Evolutionary conservation across 2,888 invertebrate species (phyloP).

Genomic region (Xylophagus ater): DNA sequence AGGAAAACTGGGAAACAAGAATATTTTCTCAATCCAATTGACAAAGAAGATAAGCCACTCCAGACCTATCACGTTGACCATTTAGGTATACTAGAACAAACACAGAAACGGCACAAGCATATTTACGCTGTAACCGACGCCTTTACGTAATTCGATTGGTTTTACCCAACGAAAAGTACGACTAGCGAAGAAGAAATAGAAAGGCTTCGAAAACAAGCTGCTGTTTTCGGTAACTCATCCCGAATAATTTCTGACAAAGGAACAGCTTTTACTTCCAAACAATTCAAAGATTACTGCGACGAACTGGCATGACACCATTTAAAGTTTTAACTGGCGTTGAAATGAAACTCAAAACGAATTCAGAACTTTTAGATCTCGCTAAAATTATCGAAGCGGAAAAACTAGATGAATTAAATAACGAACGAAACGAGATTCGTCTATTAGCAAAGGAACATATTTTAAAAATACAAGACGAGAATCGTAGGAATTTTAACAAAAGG

Average conservation of each 20-base stretch:
- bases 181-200: neutral
- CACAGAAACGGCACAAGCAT: conserved; percentile 21
- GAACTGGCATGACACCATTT: too few relatives aligned
- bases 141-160: conserved; percentile 1
- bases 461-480: too few relatives aligned
- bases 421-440: too few relatives aligned
- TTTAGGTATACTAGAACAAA: conserved; percentile 24
- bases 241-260: neutral
- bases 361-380: too few relatives aligned
- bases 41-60: conserved; percentile 24
- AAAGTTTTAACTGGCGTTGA: too few relatives aligned
- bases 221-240: neutral
- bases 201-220: neutral
- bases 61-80: conserved; percentile 27
- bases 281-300: conserved; percentile 6
- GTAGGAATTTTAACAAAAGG: too few relatives aligned
- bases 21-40: conserved; percentile 24
- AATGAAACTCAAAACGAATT: too few relatives aligned
- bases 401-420: too few relatives aligned
- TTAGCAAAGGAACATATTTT: too few relatives aligned
- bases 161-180: neutral
- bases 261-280: neutral
- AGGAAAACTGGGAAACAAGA: conserved; percentile 25
- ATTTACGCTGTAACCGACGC: conserved; percentile 11
- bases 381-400: too few relatives aligned